Evolutionary conservation across 2,888 invertebrate genomes (phyloP), one percentile per base, ranked within the genome.

Genomic region (Conops quadrifasciatus): DNA sequence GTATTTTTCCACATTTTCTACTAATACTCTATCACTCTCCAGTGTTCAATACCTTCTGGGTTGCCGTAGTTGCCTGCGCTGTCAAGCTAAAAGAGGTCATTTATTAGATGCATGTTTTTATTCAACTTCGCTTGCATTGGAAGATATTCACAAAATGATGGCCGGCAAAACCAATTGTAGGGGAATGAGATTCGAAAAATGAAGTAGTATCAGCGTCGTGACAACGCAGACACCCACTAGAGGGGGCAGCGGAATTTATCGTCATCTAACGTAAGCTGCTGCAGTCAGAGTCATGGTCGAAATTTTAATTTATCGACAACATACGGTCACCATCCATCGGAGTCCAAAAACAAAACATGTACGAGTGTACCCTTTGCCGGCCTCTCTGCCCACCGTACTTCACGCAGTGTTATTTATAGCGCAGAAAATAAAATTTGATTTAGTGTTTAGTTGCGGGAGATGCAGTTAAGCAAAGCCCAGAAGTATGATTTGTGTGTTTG

Each of bases 261-360:
- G 71, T 19, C 71, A 68, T 67, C 71, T 24, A 53, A 13, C 62
- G 63, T 53, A 63, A 53, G 56, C 67, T 59, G 59, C 59, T 13
- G 59, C 60, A 68, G 62, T 62, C 62, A 62, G 16, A 62, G 60
- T 36, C 53, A 30, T 16, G 56, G 30, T 68, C 60, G 19, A 80
- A 83, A 83, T 82, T 83, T 83, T 82, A 83, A 84, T 83, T 83
- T 83, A 83, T 84, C 83, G 83, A 83, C 83, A 80, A 81, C 84
- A 83, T 78, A 78, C 78, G 78, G 71, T 75, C 28, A 72, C 75
- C 76, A 75, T 70, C 72, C 43, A 73, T 49, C 47, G 47, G 67
- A 43, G 45, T 56, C 19, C 58, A 5, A 24, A 58, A 45, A 43
- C 58, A 36, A 36, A 36, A 36, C 36, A 36, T 36, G 9, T 45